Percentiles rank a stretch among this genome's conserved stretches.
These are phyloP conservation scores for Tridacna gigas DNA, from an alignment of 2,888 invertebrate genomes.

Conservation along the genomic window DNA sequence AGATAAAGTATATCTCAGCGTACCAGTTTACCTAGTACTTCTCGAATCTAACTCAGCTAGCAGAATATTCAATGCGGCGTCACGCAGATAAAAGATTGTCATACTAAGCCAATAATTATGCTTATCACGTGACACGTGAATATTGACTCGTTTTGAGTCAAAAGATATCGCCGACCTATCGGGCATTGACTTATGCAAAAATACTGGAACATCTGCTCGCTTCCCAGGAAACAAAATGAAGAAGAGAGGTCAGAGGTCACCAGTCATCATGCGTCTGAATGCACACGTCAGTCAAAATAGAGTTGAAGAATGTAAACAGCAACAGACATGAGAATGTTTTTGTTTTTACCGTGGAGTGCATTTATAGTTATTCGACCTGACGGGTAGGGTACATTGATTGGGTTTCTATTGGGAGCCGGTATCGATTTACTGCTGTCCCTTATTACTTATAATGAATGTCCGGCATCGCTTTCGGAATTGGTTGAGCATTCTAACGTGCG, in stretches of 20 bases:
- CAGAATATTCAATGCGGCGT: too few species aligned
- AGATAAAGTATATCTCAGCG: too few species aligned
- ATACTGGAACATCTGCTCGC: background rate
- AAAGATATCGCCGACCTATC: slow-evolving; percentile 1
- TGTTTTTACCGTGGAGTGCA: background rate
- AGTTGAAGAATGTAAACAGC: background rate
- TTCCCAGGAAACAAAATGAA: background rate
- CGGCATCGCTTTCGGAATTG: too few species aligned
- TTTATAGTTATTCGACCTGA: background rate
- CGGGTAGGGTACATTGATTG: background rate
- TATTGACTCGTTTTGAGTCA: background rate
- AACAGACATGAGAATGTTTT: slow-evolving; percentile 6
- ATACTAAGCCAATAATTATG: background rate
- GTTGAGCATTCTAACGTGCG: too few species aligned
- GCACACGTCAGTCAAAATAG: background rate
- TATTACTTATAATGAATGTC: too few species aligned
- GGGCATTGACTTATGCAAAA: slow-evolving; percentile 6
- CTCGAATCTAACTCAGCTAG: too few species aligned
- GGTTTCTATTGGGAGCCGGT: too few species aligned
- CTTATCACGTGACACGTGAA: background rate
- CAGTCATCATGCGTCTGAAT: slow-evolving; percentile 1
- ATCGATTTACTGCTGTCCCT: too few species aligned
- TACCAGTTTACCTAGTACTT: too few species aligned
- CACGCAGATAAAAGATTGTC: too few species aligned
- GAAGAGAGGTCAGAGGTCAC: slow-evolving; percentile 11